These are phyloP conservation scores for Perca schrenkii DNA, from an alignment of 2,113 vertebrate species.

Conservation along the genomic window DNA sequence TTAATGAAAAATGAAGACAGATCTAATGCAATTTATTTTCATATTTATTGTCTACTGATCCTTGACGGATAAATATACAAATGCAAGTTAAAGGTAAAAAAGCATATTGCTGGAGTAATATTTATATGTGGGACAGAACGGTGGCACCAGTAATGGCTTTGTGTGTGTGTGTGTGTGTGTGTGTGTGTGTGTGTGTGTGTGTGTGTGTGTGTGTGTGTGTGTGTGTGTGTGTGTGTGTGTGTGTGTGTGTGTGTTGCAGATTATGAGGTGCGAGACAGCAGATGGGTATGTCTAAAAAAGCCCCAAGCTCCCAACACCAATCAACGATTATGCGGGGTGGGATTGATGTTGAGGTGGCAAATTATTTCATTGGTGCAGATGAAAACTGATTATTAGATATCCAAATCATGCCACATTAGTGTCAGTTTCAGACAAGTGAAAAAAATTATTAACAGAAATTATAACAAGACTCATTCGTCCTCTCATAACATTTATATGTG, in stretches of 20 bases:
- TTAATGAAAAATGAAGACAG: slow-evolving; percentile 11
- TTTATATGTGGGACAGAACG: slow-evolving; percentile 19
- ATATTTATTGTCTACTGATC: slow-evolving; percentile 7
- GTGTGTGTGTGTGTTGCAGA: slow-evolving; percentile 67
- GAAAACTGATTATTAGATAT: slow-evolving; percentile 54
- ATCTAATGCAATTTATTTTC: slow-evolving; percentile 19
- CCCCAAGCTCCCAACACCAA: slow-evolving; percentile 75
- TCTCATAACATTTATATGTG: not conserved
- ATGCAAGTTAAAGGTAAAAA: slow-evolving; percentile 23
- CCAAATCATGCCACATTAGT: slow-evolving; percentile 9
- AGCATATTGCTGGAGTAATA: slow-evolving; percentile 17
- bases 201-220: slow-evolving; percentile 34
- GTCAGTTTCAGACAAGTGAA: slow-evolving; percentile 2
- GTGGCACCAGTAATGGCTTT: slow-evolving; percentile 40
- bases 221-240: slow-evolving; percentile 26
- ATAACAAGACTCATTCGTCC: not conserved
- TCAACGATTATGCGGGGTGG: slow-evolving; percentile 56
- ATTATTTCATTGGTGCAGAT: slow-evolving; percentile 68
- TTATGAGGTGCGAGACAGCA: slow-evolving; percentile 87
- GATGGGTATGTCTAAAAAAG: slow-evolving; percentile 85
- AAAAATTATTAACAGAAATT: not conserved
- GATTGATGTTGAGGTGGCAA: slow-evolving; percentile 65
- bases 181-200: slow-evolving; percentile 36
- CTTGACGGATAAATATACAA: not conserved
- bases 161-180: slow-evolving; percentile 22